Evolutionary conservation across 1,140 invertebrate genomes (phyloP).

Genomic region (Aphis craccivora): DNA sequence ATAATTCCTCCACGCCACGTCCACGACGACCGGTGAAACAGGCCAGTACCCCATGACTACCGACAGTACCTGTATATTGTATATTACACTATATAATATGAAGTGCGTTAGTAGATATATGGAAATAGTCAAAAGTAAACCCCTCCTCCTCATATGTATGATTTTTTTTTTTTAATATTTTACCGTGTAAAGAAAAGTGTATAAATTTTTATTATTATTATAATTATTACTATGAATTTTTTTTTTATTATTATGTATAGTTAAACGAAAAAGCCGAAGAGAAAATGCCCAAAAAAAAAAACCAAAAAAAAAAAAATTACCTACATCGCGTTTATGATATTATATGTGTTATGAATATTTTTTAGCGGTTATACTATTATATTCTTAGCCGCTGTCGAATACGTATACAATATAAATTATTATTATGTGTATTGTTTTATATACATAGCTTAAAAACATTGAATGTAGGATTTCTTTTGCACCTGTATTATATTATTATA

Average conservation of each 20-base stretch:
- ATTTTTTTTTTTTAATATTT: neutral
- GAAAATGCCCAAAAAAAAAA: neutral
- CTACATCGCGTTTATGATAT: neutral
- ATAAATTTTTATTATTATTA: slow-evolving; percentile 9
- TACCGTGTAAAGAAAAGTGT: neutral
- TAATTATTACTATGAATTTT: neutral
- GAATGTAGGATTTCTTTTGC: slow-evolving; percentile 1
- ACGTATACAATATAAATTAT: neutral
- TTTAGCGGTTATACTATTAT: neutral
- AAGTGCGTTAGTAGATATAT: neutral
- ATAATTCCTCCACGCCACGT: neutral
- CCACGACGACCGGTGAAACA: neutral
- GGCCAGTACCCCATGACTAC: slow-evolving; percentile 2
- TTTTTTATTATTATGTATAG: neutral
- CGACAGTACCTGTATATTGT: neutral
- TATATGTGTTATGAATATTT: neutral
- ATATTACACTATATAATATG: neutral
- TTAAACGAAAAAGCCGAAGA: neutral
- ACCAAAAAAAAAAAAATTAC: neutral
- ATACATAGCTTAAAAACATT: neutral
- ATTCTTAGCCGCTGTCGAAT: neutral
- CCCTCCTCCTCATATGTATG: neutral
- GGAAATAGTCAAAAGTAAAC: slow-evolving; percentile 3
- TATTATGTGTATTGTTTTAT: neutral
- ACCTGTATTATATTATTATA: neutral